Evolutionary conservation across 2,888 invertebrate genomes (phyloP), one percentile per base, ranked within the genome.

Genomic region (Achlya flavicornis): DNA sequence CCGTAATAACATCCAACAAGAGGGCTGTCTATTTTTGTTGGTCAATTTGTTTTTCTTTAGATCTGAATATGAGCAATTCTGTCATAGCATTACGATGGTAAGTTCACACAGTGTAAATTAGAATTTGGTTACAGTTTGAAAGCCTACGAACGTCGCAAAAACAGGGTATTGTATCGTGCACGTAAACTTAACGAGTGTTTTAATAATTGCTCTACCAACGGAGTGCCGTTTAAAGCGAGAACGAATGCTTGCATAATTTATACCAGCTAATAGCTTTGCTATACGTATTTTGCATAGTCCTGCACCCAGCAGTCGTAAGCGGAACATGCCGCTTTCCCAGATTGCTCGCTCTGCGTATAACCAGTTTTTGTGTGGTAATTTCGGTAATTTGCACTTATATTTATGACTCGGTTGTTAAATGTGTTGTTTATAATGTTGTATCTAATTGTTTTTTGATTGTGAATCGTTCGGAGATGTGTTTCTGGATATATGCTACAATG

Each of bases 181-280:
- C 46, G 14, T 6, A 7, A 46, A n/a, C n/a, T 1, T 4, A 46
- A 6, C 60, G 41, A 41, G 26, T 26, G 60, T 12, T 60, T 19
- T 41, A 2, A 26, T 26, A 11, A 60, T 60, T 38, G 41, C 41
- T 8, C 12, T 7, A 11, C 6, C 41, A 26, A n/a, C 19, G 1
- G 41, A 60, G 60, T 60, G 60, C 53, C 53, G 14, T 41, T 60
- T 41, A 60, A 43, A 19, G 60, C 19, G 19, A 53, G n/a, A 41
- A 19, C 60, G 43, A 58, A 60, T 64, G 67, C 57, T 66, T 72
- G 66, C 66, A 73, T 75, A 75, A 75, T 76, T 77, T 66, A 70
- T 66, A 66, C 46, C 67, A 62, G 70, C 72, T 75, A 73, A 70
- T 75, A 75, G 71, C 71, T 6, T 7, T 16, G 26, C 41, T 60